Percentiles rank a stretch among this genome's conserved stretches.
Evolutionary conservation across 2,888 invertebrate species (phyloP).

Genomic region (Brachyopa scutellaris): DNA sequence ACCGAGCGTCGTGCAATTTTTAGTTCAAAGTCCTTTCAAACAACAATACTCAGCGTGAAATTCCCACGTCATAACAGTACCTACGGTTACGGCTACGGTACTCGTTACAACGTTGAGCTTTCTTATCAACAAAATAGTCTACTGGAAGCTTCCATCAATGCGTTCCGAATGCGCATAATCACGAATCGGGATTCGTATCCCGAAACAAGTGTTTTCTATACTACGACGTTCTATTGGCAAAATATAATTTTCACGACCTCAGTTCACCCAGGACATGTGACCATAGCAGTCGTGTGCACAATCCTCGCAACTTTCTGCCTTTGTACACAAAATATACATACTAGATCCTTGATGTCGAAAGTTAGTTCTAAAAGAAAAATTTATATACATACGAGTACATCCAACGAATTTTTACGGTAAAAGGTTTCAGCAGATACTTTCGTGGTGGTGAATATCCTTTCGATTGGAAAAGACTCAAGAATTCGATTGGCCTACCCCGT

Average conservation of each 20-base stretch:
- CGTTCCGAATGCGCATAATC: slow-evolving; percentile 67
- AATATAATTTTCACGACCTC: slow-evolving; percentile 24
- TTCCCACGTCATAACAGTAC: slow-evolving; percentile 30
- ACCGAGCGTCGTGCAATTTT: too few species aligned
- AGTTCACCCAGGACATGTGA: slow-evolving; percentile 55
- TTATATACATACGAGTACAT: too few species aligned
- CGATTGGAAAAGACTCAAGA: neutral
- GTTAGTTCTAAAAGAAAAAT: neutral
- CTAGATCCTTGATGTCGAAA: neutral
- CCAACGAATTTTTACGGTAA: slow-evolving; percentile 10
- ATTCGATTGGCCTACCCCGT: neutral
- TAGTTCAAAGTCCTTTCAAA: slow-evolving; percentile 36
- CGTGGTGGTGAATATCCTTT: neutral
- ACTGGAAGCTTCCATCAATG: slow-evolving; percentile 50
- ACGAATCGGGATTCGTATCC: slow-evolving; percentile 48
- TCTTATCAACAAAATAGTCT: slow-evolving; percentile 48
- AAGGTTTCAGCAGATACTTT: too few species aligned
- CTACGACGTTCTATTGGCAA: slow-evolving; percentile 20
- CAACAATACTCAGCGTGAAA: neutral
- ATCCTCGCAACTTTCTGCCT: neutral
- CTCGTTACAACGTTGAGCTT: slow-evolving; percentile 17
- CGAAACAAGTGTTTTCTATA: slow-evolving; percentile 58
- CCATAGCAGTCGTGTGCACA: slow-evolving; percentile 41
- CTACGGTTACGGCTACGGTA: neutral
- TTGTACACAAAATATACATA: neutral